These are phyloP conservation scores for Drosophila yakuba DNA, from an alignment of 1,140 invertebrate species.

Conservation along the genomic window DNA sequence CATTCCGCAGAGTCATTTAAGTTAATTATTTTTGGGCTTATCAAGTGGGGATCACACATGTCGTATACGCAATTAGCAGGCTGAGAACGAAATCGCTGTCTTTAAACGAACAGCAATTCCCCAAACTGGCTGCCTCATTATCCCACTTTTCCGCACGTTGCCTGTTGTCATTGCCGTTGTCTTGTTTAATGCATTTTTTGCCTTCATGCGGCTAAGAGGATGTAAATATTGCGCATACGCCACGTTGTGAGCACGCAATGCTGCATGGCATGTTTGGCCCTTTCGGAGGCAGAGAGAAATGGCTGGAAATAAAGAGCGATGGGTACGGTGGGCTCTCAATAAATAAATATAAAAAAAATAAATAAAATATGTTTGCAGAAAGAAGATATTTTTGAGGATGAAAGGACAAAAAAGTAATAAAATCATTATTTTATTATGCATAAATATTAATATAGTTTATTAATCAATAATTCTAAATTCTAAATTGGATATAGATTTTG, in stretches of 20 bases:
- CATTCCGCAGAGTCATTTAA: constrained; percentile 17
- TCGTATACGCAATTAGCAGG: constrained; percentile 44
- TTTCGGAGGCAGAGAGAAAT: constrained; percentile 19
- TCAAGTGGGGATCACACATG: constrained; percentile 38
- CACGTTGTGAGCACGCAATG: constrained; percentile 66
- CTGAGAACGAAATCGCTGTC: constrained; percentile 14
- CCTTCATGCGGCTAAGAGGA: constrained; percentile 30
- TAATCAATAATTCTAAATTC: too few relatives aligned
- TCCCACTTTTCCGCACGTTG: neutral
- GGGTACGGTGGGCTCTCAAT: constrained; percentile 1
- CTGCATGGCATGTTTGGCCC: constrained; percentile 62
- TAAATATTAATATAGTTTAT: too few relatives aligned
- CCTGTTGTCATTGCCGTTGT: constrained; percentile 37
- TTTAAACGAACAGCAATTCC: constrained; percentile 38
- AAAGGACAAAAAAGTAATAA: too few relatives aligned
- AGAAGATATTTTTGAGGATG: too few relatives aligned
- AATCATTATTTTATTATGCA: too few relatives aligned
- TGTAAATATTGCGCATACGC: constrained; percentile 74
- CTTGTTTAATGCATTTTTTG: constrained; percentile 64
- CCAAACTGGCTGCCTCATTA: constrained; percentile 10
- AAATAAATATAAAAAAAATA: too few relatives aligned
- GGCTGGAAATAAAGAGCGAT: constrained; percentile 8
- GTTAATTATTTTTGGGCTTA: constrained; percentile 41
- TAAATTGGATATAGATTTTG: too few relatives aligned
- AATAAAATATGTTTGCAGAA: too few relatives aligned